A percentile compares a stretch with the other conserved stretches of the same genome.
These are phyloP conservation scores for Alfaro cultratus DNA, from an alignment of 2,797 vertebrate species.

Conservation along the genomic window DNA sequence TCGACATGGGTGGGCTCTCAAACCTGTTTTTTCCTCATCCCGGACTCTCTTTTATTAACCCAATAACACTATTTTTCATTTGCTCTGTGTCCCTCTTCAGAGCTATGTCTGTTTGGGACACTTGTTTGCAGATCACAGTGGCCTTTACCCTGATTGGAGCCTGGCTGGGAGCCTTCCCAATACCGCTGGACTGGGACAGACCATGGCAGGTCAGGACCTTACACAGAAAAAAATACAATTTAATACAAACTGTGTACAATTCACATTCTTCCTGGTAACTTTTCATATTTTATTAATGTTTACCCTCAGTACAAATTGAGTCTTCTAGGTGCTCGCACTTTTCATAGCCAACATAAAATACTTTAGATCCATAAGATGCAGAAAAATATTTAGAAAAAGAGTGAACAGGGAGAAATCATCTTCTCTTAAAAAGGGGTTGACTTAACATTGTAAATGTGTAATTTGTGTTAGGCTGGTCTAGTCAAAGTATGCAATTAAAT, in stretches of 20 bases:
- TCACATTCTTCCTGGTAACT: not conserved
- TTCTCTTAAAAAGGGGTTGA: not conserved
- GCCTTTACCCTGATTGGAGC: slow-evolving; percentile 88
- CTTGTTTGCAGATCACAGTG: slow-evolving; percentile 92
- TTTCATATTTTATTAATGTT: not conserved
- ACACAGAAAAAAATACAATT: not conserved
- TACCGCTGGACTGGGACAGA: slow-evolving; percentile 83
- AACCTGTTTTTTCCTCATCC: not conserved
- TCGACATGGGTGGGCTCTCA: slow-evolving; percentile 88
- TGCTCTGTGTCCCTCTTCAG: slow-evolving; percentile 66
- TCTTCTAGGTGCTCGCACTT: not conserved
- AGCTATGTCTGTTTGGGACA: slow-evolving; percentile 94
- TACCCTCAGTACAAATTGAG: not conserved
- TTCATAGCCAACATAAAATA: not conserved
- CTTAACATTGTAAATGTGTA: not conserved
- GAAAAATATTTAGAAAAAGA: not conserved
- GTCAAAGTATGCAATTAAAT: not conserved
- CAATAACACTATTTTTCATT: not conserved
- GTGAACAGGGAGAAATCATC: not conserved
- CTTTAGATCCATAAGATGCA: not conserved
- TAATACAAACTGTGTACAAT: not conserved
- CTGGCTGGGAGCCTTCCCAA: slow-evolving; percentile 94
- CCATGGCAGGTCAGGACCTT: slow-evolving; percentile 79
- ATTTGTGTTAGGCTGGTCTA: not conserved
- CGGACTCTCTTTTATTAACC: not conserved